Evolutionary conservation across 2,888 invertebrate species (phyloP), one percentile per base, ranked within the genome.

Genomic region (Stramonita haemastoma): DNA sequence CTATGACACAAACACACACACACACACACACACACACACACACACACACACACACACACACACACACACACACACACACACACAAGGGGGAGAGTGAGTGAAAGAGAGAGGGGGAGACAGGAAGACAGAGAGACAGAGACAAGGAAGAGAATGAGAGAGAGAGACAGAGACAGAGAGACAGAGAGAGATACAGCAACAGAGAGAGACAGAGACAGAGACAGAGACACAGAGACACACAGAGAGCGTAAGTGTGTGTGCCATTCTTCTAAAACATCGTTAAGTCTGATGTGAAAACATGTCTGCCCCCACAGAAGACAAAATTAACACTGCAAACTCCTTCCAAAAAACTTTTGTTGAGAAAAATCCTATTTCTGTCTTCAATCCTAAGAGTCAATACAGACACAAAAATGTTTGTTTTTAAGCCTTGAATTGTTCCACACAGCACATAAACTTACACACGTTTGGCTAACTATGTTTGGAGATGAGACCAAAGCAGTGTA

Each of bases 141-240:
- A 1, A 1, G n/a, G n/a, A n/a, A n/a, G n/a, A n/a, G n/a, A 46
- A 2, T 5, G 46, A 46, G 4, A 46, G 17, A 79, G 36, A 34
- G 2, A 79, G 79, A 34, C 0, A 32, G 36, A 79, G n/a, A 73
- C n/a, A 84, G n/a, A 19, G 4, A 84, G 84, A 22, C 26, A 26
- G n/a, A 60, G 11, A 36, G 66, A 34, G 26, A 66, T n/a, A 32
- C 66, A 19, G 26, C 57, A 19, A 86, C 19, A 86, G 32, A 86
- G 19, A 86, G 32, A 60, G 32, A 86, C 19, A 86, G 32, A 86
- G 32, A 86, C 8, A 86, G 56, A 60, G 26, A 86, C 26, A 86
- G 56, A 86, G 26, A 86, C 26, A 86, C 29, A 86, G 56, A 57
- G 56, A 86, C 26, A 86, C 29, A 86, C 15, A 22, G 22, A 73